Base-by-base conservation (phyloP, 2,888 invertebrate genomes). In the Hoplodrina blanda region DNA sequence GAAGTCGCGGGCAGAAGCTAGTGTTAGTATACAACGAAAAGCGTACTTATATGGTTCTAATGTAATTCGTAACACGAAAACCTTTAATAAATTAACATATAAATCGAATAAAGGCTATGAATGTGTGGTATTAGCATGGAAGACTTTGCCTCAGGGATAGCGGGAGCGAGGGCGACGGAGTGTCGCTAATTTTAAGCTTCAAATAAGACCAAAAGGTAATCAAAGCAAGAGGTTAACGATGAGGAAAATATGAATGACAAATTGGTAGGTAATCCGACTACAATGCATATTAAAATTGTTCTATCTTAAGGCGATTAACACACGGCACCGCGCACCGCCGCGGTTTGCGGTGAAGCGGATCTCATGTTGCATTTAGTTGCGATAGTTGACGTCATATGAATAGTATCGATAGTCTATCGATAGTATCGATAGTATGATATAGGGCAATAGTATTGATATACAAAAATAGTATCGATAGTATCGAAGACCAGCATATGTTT, bases 1-100 rank as follows among this genome's bases (percentile, higher is more conserved):
- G 2, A 25, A 25, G 25, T 25, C 25, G 25, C 25, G 25, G 25
- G 1, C 25, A 25, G 25, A 25, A 25, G 25, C 2, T 25, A 25
- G 25, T 25, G 2, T 25, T 57, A 75, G 62, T 76, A 80, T 73
- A 78, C 73, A 67, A 78, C 75, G 64, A 80, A 75, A 79, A 78
- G 59, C 62, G 66, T 62, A 71, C 69, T 64, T 79, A 71, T 64
- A 81, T 44, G 73, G 53, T 66, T 55, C 54, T 79, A 69, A 82
- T 79, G 76, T 73, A 66, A 83, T 74, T 74, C 72, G 30, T 72
- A 68, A 69, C 68, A 77, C 66, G 74, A 70, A 75, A 74, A 73
- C 69, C 62, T 74, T 71, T 79, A 81, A 84, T 74, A 69, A 69
- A 84, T 84, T 84, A 77, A 76, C 84, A 84, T 84, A 84, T 84